Base-by-base conservation (phyloP, 1,140 invertebrate species). In the Telenomus remus region DNA sequence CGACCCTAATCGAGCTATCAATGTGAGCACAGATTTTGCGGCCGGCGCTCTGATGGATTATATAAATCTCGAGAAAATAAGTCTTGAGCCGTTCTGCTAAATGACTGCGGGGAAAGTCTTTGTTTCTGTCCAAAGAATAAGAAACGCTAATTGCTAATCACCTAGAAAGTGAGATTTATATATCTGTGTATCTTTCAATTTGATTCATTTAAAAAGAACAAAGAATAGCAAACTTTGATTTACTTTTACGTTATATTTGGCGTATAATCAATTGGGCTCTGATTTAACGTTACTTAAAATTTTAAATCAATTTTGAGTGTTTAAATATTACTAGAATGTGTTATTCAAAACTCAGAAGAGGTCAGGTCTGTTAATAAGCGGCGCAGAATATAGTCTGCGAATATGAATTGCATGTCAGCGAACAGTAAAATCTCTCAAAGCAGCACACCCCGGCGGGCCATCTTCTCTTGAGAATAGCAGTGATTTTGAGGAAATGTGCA, bases 401-500 rank as follows among this genome's bases (percentile, higher is more conserved):
- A 81, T 81, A 79, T 73, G 59, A 77, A 87, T 88, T 73, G 86
- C 86, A 86, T 88, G 86, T 85, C 80, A 81, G 75, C 48, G 73
- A 82, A 84, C 84, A 85, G 82, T 88, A 86, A 86, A 81, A 83
- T 79, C 66, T 75, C 69, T 72, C 37, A 47, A 65, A 74, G 64
- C 79, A 83, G 64, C 79, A 83, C 81, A 83, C 81, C 80, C 82
- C 79, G 76, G 78, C 79, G 79, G 83, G 80, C 81, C 81, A 85
- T 86, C 83, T 85, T 82, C 79, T 78, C 69, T 75, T 78, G 79
- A 71, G 83, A 86, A 87, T 86, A 85, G 82, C 82, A 83, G 85
- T 86, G 84, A 86, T 87, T 86, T 80, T 78, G 73, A 73, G 79
- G 84, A 86, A 86, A 86, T 84, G 81, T 82, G 84, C 85, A 86